Base-by-base conservation (phyloP, 2,797 vertebrate genomes). In the Trachurus trachurus region DNA sequence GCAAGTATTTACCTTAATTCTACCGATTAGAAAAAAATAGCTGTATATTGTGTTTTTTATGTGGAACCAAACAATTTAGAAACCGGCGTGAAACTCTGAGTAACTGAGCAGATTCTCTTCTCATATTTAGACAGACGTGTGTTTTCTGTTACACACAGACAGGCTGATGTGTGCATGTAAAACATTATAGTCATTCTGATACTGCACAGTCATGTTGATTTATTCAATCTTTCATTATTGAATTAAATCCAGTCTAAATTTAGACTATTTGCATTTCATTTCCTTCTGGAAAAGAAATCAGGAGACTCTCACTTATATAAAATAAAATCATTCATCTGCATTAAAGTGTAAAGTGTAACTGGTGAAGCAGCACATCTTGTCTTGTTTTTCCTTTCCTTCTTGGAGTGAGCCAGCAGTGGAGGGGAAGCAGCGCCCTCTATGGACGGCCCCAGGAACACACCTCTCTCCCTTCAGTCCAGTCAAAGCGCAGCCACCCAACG, bases 341-440 rank as follows among this genome's bases (percentile, higher is more conserved):
- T 0, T 15, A 44, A 52, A 54, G 21, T 1, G 6, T 6, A 47
- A 37, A 37, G 34, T 37, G 7, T 37, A 37, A 16, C 15, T 16
- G 2, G 3, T 34, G 19, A 29, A 11, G 37, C 45, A 7, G 7
- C 62, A 45, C 49, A 65, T 3, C 62, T 12, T 0, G 37, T 13
- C 49, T 21, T 22, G 9, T 22, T 52, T 52, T 21, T 3, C 19
- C 19, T 6, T 6, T 4, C 29, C 63, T 60, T 71, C 54, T 80
- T 89, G 47, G 67, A 60, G 68, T 12, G 26, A 58, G 61, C 60
- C n/a, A 69, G 70, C 80, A 80, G 78, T 19, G 40, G 70, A 85
- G 82, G 85, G 0, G 73, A 59, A 53, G 72, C 88, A 93, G 92
- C 89, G 93, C 90, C 92, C 90, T 89, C 95, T 91, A 17, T 85